Evolutionary conservation across 2,113 vertebrate genomes (phyloP), one percentile per base, ranked within the genome.

Genomic region (Megaleporinus macrocephalus): DNA sequence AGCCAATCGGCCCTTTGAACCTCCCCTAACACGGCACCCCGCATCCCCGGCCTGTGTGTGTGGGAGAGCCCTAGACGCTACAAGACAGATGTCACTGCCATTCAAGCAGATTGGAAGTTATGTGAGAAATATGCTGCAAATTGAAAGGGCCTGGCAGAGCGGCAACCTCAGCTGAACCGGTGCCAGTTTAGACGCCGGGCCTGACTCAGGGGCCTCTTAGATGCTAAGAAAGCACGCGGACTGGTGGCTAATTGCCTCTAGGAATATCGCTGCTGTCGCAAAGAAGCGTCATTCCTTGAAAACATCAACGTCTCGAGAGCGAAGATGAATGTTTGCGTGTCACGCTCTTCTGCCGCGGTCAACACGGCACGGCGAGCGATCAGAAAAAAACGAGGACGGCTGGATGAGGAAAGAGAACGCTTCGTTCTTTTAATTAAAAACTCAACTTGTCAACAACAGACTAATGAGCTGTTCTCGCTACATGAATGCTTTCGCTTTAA

Each of bases 31-130:
- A 69, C 41, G 33, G 57, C 72, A 68, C 61, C 71, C 41, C 59
- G 24, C n/a, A 14, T 27, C 24, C 47, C 18, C 10, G 12, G 24
- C 57, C 49, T 51, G 53, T 26, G 51, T 26, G 51, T 41, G n/a
- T 36, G 29, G 66, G 51, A 41, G 41, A 57, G 72, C 15, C 30
- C 27, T 66, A 49, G 61, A 66, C 5, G 1, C 63, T 76, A 26
- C 26, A 29, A 59, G 63, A 75, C 80, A 76, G 72, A 69, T 82
- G 80, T 61, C 80, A 47, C 62, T 61, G 73, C 80, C 72, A 49
- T 69, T 76, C 72, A 49, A 49, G 10, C 30, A n/a, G 30, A 44
- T 16, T 59, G 62, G 24, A 69, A 57, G 30, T 59, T 24, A 30
- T 44, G 62, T n/a, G 72, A 68, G 61, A 44, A 68, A 75, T 69